Evolutionary conservation across 2,888 invertebrate genomes (phyloP).

Genomic region (Drosophila incognita): DNA sequence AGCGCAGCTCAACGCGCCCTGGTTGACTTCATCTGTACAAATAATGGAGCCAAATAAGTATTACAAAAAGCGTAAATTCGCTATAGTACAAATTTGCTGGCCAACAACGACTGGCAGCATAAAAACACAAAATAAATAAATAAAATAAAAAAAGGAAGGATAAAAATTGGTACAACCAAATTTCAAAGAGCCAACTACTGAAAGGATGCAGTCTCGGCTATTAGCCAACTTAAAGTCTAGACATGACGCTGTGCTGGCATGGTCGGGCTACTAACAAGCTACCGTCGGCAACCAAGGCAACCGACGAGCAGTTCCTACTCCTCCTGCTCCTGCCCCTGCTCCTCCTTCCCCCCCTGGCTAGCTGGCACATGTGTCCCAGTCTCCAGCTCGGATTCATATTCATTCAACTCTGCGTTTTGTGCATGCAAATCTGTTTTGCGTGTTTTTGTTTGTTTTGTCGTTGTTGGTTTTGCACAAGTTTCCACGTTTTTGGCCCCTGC

Average conservation of each 20-base stretch:
- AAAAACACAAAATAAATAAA: conserved; percentile 14
- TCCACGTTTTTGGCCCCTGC: conserved; percentile 32
- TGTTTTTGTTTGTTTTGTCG: conserved; percentile 57
- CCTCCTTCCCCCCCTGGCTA: background rate
- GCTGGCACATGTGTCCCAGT: conserved; percentile 42
- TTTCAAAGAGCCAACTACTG: conserved; percentile 42
- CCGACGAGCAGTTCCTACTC: conserved; percentile 40
- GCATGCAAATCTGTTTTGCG: conserved; percentile 75
- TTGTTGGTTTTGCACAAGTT: conserved; percentile 50
- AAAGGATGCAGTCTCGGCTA: conserved; percentile 61
- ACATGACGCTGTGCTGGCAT: conserved; percentile 36
- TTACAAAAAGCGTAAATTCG: conserved; percentile 76
- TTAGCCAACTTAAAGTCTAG: conserved; percentile 79
- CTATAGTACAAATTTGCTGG: conserved; percentile 70
- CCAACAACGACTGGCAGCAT: conserved; percentile 23
- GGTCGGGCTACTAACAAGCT: conserved; percentile 63
- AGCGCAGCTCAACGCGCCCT: conserved; percentile 46
- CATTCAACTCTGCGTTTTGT: conserved; percentile 57
- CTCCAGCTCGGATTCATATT: conserved; percentile 21
- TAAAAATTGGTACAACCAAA: conserved; percentile 40
- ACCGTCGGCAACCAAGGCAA: conserved; percentile 76
- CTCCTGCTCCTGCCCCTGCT: no score
- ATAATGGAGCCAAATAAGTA: conserved; percentile 76
- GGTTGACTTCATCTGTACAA: conserved; percentile 65
- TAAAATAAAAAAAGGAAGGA: conserved; percentile 3